Percentiles rank a stretch among this genome's conserved stretches.
phyloP scores from a whole-genome alignment of 2,797 vertebrate species.

The Cheirogaleus major region DNA sequence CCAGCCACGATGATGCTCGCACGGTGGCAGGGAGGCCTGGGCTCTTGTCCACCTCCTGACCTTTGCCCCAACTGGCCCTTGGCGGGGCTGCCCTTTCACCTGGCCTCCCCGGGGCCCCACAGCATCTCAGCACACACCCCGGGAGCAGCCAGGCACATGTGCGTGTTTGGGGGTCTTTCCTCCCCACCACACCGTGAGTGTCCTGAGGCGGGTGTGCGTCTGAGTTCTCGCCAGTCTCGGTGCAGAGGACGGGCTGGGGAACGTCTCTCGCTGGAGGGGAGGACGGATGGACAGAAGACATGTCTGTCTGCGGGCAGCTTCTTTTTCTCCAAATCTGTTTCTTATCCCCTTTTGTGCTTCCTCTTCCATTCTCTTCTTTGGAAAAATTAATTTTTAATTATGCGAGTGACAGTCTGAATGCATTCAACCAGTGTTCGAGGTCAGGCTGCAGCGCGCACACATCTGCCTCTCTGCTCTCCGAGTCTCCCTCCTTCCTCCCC shows the following conservation, averaged over 20 bases:
- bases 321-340: not conserved
- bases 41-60: not conserved
- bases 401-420: not conserved
- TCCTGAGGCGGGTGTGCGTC: not conserved
- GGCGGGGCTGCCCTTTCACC: not conserved
- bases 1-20: not conserved
- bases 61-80: not conserved
- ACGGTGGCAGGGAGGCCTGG: not conserved
- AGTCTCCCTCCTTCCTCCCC: not conserved
- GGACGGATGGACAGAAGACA: not conserved
- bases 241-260: not conserved
- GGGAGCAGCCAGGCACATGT: not conserved
- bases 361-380: not conserved
- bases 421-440: not conserved
- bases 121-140: too few species aligned
- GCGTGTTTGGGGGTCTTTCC: not conserved
- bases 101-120: not conserved
- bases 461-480: not conserved
- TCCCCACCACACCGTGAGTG: not conserved
- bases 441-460: not conserved
- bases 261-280: not conserved
- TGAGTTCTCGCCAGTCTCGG: not conserved
- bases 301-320: not conserved
- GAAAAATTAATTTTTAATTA: conserved; percentile 35
- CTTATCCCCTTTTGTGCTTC: not conserved